These are phyloP conservation scores for Apantesis nais DNA, from an alignment of 2,888 invertebrate species.

Conservation along the genomic window DNA sequence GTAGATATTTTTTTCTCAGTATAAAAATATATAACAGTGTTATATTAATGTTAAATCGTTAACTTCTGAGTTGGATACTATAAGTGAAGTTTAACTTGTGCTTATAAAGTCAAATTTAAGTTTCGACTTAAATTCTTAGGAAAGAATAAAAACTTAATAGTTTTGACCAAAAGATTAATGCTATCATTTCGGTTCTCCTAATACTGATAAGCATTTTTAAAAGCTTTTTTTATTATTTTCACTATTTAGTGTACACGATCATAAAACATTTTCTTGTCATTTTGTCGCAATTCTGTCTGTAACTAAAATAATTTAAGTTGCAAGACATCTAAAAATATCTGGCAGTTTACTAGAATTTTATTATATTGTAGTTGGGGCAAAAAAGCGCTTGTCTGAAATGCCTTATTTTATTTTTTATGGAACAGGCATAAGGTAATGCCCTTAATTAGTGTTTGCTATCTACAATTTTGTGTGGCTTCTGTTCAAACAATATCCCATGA, in stretches of 20 bases:
- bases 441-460: no score
- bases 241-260: not conserved
- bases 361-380: no score
- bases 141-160: not conserved
- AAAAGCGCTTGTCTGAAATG: no score
- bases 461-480: no score
- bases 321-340: not conserved
- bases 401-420: no score
- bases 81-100: not conserved
- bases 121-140: not conserved
- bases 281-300: not conserved
- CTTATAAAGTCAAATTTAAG: not conserved
- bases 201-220: not conserved
- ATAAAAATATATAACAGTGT: not conserved
- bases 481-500: no score
- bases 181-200: not conserved
- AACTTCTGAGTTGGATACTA: not conserved
- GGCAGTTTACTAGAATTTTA: no score
- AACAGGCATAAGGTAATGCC: no score
- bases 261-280: not conserved
- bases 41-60: not conserved
- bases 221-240: not conserved
- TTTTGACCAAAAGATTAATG: not conserved
- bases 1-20: not conserved
- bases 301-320: not conserved